Evolutionary conservation across 2,113 vertebrate species (phyloP), one percentile per base, ranked within the genome.

Genomic region (Alectura lathami): DNA sequence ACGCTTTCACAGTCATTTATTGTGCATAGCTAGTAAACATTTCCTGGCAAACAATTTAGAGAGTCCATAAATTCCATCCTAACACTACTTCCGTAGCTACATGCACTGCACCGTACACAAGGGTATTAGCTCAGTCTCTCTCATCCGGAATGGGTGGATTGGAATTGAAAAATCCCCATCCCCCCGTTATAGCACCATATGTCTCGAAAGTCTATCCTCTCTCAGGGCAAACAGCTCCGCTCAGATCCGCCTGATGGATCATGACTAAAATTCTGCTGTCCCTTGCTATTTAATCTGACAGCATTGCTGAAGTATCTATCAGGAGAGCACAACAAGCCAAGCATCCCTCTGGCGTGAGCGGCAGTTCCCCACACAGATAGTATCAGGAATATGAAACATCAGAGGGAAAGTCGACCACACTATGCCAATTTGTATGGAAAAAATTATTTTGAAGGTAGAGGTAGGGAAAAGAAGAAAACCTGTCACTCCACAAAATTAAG

Each of bases 31-130:
- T 92, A 97, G 96, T 95, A 97, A 97, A 97, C 93, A 94, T 97
- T 97, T 97, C 97, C 97, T 97, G 96, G 96, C 97, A 97, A 97
- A 97, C 96, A 97, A 97, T 96, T 96, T 95, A 93, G 94, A 95
- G 96, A 92, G 90, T 96, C 94, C 96, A 97, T 97, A 97, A 97
- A 97, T 97, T 97, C 96, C 96, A 96, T 88, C 91, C 93, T 97
- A 96, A 96, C 88, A 20, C 93, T 97, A 96, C 96, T 97, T 97
- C 97, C 97, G 95, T 86, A 96, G 96, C 96, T 96, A 72, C 89
- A 96, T 94, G 95, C 92, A 96, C 63, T 94, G 92, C 91, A 96
- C 93, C 88, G 53, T 97, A 97, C 97, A 97, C 95, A 47, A 97
- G 96, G 95, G 96, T 95, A 96, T 97, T 97, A 96, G 94, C 94